Base-by-base conservation (phyloP, 2,113 vertebrate species). In the Odontophorus gujanensis region DNA sequence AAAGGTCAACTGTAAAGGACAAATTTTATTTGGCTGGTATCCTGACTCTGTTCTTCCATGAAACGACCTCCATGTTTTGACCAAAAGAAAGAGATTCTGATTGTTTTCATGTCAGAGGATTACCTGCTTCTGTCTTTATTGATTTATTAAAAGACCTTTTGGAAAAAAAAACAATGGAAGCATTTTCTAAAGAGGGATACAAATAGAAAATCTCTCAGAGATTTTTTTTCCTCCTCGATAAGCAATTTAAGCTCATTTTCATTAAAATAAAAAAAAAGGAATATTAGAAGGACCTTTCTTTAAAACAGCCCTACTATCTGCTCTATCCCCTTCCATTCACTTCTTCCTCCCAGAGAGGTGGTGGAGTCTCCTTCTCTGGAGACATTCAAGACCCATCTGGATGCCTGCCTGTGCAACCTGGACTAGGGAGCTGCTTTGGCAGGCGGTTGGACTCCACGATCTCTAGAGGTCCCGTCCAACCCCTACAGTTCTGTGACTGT, bases 1-100 rank as follows among this genome's bases (percentile, higher is more conserved):
- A 95, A 95, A 95, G 91, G 87, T 96, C 93, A 96, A 40, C 47
- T 88, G 74, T 71, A 92, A 93, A 96, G 93, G 95, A 90, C 71
- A 92, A 8, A 79, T 79, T 76, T 84, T 86, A 81, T 90, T 90
- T 95, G 88, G 80, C 90, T 87, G 81, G 48, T 80, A 21, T 93
- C 84, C 82, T 73, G 26, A 61, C 24, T 75, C 40, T 81, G 30
- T 32, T 87, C 63, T 69, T 75, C 79, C 61, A 75, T 32, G 58
- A 92, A 76, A 32, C 57, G 48, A 66, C 65, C 63, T 83, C 79
- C 57, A 42, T 15, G 34, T 71, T 96, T 87, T 45, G 92, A 38
- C 87, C 73, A 58, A 86, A 91, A 95, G 76, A 86, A 84, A 78
- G 62, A 82, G 53, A 80, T 85, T 87, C 67, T 89, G 81, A 89